phyloP scores from a whole-genome alignment of 1,140 invertebrate genomes.

The Pteromalus puparum region DNA sequence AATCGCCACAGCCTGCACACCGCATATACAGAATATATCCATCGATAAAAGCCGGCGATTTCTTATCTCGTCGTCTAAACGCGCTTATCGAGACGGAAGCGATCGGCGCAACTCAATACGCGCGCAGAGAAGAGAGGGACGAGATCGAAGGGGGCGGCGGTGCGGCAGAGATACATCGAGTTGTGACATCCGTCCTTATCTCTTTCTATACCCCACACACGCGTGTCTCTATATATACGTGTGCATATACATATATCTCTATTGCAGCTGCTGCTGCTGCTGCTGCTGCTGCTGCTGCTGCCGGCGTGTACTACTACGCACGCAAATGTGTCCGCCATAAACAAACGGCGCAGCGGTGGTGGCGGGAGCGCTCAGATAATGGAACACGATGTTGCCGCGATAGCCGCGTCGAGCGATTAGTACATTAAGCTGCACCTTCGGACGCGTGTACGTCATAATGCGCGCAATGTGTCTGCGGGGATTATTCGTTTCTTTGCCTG shows the following conservation, averaged over 20 bases:
- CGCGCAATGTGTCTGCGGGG: constrained; percentile 13
- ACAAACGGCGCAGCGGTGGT: neutral
- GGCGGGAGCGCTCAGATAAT: constrained; percentile 33
- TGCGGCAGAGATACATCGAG: neutral
- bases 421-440: neutral
- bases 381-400: constrained; percentile 47
- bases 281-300: neutral
- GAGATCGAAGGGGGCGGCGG: neutral
- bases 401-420: constrained; percentile 40
- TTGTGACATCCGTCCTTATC: constrained; percentile 39
- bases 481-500: neutral
- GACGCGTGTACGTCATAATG: constrained; percentile 25
- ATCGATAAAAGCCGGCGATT: constrained; percentile 27
- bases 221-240: neutral
- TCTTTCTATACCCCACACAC: neutral
- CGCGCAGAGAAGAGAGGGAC: neutral
- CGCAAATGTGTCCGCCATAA: constrained; percentile 19
- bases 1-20: neutral
- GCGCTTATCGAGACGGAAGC: constrained; percentile 33
- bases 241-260: constrained; percentile 12
- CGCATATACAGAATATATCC: neutral
- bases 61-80: constrained; percentile 24
- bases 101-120: constrained; percentile 4
- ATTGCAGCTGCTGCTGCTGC: neutral
- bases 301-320: neutral